Base-by-base conservation (phyloP, 2,888 invertebrate species). In the Chrysopilus asiliformis region DNA sequence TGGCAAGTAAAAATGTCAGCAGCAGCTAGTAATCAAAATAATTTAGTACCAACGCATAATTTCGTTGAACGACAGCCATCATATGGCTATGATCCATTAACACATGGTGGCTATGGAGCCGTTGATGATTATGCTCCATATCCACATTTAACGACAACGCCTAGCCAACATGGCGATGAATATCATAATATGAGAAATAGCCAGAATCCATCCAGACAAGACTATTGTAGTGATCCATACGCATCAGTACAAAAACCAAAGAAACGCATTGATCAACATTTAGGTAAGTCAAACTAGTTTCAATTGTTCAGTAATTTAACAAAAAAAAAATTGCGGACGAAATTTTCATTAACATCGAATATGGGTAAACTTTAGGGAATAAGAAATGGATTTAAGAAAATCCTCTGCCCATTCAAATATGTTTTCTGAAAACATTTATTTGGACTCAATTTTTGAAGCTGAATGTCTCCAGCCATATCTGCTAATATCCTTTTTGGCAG, bases 1-100 rank as follows among this genome's bases (percentile, higher is more conserved):
- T 89, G 91, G 90, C 89, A 89, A 65, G 81, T 89, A 74, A 90
- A 90, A 65, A 82, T 82, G 74, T 82, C 81, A 2, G 82, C 80
- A n/a, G 71, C 72, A 8, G 70, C 72, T 9, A 78, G 76, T 51
- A 74, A 74, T 47, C 76, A 75, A 35, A 76, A 74, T 36, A 76
- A 74, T 54, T 65, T 69, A 43, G 56, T 70, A 43, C 69, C 69
- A 40, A 68, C 71, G 40, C 69, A 70, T 45, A 67, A 72, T 54
- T 71, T 72, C 52, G 68, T 75, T 39, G 78, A 78, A 48, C 65
- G 75, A 36, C 76, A 76, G 55, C 73, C 74, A 51, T 74, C 75
- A 41, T 79, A 79, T 51, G 80, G 79, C 33, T 80, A 80, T 58
- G 85, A 86, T 60, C 79, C 80, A 13, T 70, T 80, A 44, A 72